phyloP scores from a whole-genome alignment of 2,113 vertebrate species.

The Rhynchopsitta pachyrhyncha region DNA sequence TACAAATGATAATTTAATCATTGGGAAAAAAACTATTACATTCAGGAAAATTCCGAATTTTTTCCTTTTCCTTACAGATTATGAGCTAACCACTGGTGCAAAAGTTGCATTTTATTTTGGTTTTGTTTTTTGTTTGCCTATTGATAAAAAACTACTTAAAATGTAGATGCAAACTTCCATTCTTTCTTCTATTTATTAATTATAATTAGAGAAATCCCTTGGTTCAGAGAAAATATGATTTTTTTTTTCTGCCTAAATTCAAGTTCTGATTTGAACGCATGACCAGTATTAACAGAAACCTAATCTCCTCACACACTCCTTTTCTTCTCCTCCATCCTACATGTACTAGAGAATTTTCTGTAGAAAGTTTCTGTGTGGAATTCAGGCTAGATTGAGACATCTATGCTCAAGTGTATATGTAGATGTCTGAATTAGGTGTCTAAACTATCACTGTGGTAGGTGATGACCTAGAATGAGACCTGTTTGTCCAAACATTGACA shows the following conservation, averaged over 20 bases:
- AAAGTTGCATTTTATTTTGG: background rate
- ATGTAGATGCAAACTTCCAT: background rate
- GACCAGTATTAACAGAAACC: background rate
- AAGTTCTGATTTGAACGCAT: background rate
- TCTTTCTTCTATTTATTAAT: background rate
- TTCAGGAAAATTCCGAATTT: constrained; percentile 20
- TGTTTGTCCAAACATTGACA: background rate
- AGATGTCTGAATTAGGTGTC: background rate
- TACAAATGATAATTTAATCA: constrained; percentile 57
- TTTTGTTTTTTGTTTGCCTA: background rate
- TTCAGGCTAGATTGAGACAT: background rate
- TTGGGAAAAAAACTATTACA: constrained; percentile 14
- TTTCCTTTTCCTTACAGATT: background rate
- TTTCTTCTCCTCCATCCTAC: background rate
- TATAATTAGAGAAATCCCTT: background rate
- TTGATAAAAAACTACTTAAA: background rate
- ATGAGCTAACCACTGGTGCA: background rate
- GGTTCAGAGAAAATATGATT: background rate
- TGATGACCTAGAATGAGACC: background rate
- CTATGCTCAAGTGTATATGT: background rate
- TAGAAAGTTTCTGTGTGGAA: background rate
- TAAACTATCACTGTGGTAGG: background rate
- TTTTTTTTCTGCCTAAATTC: background rate
- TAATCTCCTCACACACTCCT: background rate
- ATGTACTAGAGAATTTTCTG: background rate